These are phyloP conservation scores for Nasonia longicornis DNA, from an alignment of 1,140 invertebrate species.

Conservation along the genomic window DNA sequence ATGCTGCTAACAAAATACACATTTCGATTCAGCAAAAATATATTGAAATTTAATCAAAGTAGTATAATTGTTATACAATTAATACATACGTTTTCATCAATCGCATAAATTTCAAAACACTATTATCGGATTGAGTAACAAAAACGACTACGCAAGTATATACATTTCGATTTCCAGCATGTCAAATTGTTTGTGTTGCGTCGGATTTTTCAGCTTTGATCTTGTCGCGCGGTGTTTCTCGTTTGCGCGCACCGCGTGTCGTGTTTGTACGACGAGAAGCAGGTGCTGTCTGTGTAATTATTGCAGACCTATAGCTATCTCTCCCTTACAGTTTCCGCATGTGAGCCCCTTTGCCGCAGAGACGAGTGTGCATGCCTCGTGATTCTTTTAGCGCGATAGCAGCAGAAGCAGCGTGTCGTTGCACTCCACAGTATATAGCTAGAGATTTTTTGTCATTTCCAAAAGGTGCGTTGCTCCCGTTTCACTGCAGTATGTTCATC, in stretches of 20 bases:
- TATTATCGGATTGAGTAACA: neutral
- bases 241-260: neutral
- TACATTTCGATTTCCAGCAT: neutral
- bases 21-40: too few relatives aligned
- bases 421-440: neutral
- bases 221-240: neutral
- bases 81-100: too few relatives aligned
- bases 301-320: slow-evolving; percentile 2
- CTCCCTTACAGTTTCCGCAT: neutral
- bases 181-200: slow-evolving; percentile 2
- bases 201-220: slow-evolving; percentile 16
- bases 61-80: too few relatives aligned
- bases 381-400: neutral
- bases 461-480: neutral
- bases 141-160: neutral
- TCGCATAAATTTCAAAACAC: too few relatives aligned
- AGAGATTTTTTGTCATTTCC: neutral
- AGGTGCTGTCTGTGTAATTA: slow-evolving; percentile 3
- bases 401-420: neutral
- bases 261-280: neutral
- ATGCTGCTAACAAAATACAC: neutral
- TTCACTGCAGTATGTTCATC: too few relatives aligned
- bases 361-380: neutral
- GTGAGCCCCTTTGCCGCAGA: neutral
- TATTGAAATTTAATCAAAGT: too few relatives aligned